A percentile compares a stretch with the other conserved stretches of the same genome.
phyloP scores from a whole-genome alignment of 1,140 invertebrate species.

The Carposina sasakii region DNA sequence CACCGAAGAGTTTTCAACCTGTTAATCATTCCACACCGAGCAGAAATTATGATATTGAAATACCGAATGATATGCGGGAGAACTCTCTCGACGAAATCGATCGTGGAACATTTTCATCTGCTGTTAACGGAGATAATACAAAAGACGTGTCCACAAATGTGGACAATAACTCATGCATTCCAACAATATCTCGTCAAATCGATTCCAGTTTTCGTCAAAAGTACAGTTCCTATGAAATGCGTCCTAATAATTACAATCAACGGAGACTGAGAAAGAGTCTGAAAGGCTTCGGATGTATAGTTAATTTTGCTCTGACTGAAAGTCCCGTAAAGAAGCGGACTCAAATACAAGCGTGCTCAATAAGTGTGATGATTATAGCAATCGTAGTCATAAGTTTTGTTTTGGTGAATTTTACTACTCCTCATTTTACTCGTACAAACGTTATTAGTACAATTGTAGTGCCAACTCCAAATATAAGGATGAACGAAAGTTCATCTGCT shows the following conservation, averaged over 20 bases:
- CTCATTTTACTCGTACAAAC: slow-evolving; percentile 46
- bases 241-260: slow-evolving; percentile 29
- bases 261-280: slow-evolving; percentile 61
- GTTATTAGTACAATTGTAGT: slow-evolving; percentile 56
- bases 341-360: slow-evolving; percentile 66
- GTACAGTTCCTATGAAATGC: slow-evolving; percentile 47
- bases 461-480: slow-evolving; percentile 47
- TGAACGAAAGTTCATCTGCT: slow-evolving; percentile 45
- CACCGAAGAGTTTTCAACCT: slow-evolving; percentile 43
- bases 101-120: slow-evolving; percentile 10
- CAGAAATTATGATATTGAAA: slow-evolving; percentile 26
- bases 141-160: slow-evolving; percentile 8
- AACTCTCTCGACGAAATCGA: slow-evolving; percentile 13
- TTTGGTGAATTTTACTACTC: slow-evolving; percentile 60
- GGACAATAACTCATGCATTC: slow-evolving; percentile 39
- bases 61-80: slow-evolving; percentile 13
- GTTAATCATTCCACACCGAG: slow-evolving; percentile 64
- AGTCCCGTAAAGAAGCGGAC: slow-evolving; percentile 58
- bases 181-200: slow-evolving; percentile 63
- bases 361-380: slow-evolving; percentile 65
- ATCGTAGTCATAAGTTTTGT: slow-evolving; percentile 65
- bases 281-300: slow-evolving; percentile 62
- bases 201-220: slow-evolving; percentile 52
- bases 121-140: slow-evolving; percentile 11
- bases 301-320: slow-evolving; percentile 59